Conservation (phyloP, 2,888 invertebrate genomes). For the Galerucella pusilla region DNA sequence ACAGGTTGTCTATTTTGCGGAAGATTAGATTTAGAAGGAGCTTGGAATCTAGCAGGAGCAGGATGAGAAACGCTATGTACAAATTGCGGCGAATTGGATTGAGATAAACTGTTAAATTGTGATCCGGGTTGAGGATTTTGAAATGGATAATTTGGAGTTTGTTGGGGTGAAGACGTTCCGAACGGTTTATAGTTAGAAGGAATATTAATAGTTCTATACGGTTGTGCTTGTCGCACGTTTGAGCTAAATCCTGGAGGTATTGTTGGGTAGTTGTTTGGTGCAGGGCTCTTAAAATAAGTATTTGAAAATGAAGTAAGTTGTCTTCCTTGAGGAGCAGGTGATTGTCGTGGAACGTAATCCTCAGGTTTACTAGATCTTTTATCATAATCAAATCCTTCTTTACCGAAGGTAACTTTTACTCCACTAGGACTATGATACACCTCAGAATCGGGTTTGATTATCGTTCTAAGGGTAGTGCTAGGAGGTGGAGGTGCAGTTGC, state of each 20-base stretch:
- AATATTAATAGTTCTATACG: constrained; percentile 68
- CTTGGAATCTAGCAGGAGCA: constrained; percentile 54
- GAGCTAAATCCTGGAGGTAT: constrained; percentile 50
- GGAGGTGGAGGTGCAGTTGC: constrained; percentile 68
- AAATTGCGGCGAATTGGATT: constrained; percentile 44
- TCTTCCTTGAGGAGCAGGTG: constrained; percentile 51
- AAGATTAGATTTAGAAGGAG: constrained; percentile 50
- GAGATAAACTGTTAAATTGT: constrained; percentile 38
- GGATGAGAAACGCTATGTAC: constrained; percentile 46
- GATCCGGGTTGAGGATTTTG: constrained; percentile 40
- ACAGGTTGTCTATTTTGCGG: constrained; percentile 57
- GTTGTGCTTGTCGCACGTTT: constrained; percentile 64
- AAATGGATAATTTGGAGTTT: constrained; percentile 44
- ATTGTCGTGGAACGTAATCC: constrained; percentile 58
- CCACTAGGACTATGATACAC: constrained; percentile 83
- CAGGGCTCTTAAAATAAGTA: constrained; percentile 51
- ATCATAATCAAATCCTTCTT: constrained; percentile 69
- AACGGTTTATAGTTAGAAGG: constrained; percentile 42
- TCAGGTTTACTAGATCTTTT: constrained; percentile 65
- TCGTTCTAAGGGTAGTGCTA: constrained; percentile 83
- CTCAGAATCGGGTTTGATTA: constrained; percentile 89
- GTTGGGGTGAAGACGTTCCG: constrained; percentile 50
- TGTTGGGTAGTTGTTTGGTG: constrained; percentile 42
- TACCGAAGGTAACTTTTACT: constrained; percentile 85
- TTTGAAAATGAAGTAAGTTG: constrained; percentile 56